Evolutionary conservation across 2,888 invertebrate genomes (phyloP).

Genomic region (Glaucopsyche alexis): DNA sequence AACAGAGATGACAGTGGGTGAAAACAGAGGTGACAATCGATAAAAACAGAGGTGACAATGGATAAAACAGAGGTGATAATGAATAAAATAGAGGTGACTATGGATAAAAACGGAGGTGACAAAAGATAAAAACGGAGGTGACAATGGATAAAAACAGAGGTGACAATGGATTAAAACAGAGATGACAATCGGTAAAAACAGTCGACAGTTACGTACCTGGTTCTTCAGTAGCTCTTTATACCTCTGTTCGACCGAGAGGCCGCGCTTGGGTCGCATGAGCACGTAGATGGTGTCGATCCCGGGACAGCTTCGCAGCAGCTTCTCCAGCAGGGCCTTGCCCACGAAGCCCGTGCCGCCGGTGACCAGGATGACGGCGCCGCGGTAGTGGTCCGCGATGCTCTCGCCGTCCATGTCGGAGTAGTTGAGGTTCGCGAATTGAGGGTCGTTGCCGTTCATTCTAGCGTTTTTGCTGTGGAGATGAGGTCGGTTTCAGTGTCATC

Average conservation of each 20-base stretch:
- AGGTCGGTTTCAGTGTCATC: not conserved
- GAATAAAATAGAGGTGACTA: too few species aligned
- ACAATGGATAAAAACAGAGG: too few species aligned
- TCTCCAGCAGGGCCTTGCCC: constrained; percentile 96
- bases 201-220: constrained; percentile 61
- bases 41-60: too few species aligned
- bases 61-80: too few species aligned
- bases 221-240: constrained; percentile 87
- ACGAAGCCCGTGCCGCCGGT: constrained; percentile 90
- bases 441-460: constrained; percentile 63
- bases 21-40: too few species aligned
- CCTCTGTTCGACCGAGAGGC: constrained; percentile 84
- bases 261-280: constrained; percentile 87
- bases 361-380: constrained; percentile 74
- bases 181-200: too few species aligned
- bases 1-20: too few species aligned
- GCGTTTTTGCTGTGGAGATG: constrained; percentile 7
- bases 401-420: constrained; percentile 46
- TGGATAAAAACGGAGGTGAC: too few species aligned
- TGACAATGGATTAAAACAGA: too few species aligned
- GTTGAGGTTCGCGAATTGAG: constrained; percentile 54
- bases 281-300: constrained; percentile 88
- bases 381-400: constrained; percentile 73
- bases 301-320: constrained; percentile 91
- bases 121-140: too few species aligned